A percentile compares a stretch with the other conserved stretches of the same genome.
These are phyloP conservation scores for Squalus acanthias DNA, from an alignment of 2,797 vertebrate genomes.

Conservation along the genomic window DNA sequence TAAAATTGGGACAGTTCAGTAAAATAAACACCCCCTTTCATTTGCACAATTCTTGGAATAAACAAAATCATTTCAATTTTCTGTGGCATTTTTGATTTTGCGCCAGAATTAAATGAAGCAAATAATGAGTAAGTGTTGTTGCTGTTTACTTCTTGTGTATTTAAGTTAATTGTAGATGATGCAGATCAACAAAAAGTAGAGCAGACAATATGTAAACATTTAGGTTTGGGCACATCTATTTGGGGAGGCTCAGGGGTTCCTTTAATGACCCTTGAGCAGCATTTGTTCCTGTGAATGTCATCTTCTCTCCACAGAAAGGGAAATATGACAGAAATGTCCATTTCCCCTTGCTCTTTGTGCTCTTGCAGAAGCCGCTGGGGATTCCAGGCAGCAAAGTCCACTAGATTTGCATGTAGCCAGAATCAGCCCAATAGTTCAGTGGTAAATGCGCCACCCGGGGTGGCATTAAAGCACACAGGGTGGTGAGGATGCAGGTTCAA, in stretches of 20 bases:
- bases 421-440: neutral
- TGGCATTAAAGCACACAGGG: neutral
- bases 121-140: conserved; percentile 10
- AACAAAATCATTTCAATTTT: neutral
- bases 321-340: neutral
- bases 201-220: neutral
- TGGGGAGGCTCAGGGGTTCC: neutral
- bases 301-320: neutral
- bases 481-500: neutral
- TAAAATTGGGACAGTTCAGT: neutral
- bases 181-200: neutral
- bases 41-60: neutral
- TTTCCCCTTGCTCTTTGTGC: neutral
- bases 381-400: neutral
- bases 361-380: neutral
- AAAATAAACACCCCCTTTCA: neutral
- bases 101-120: conserved; percentile 15
- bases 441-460: neutral
- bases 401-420: neutral
- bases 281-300: neutral
- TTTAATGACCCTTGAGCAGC: neutral
- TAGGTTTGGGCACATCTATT: neutral
- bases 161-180: neutral
- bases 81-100: neutral
- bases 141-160: neutral